Evolutionary conservation across 2,113 vertebrate genomes (phyloP).

Genomic region (Mustela lutreola): DNA sequence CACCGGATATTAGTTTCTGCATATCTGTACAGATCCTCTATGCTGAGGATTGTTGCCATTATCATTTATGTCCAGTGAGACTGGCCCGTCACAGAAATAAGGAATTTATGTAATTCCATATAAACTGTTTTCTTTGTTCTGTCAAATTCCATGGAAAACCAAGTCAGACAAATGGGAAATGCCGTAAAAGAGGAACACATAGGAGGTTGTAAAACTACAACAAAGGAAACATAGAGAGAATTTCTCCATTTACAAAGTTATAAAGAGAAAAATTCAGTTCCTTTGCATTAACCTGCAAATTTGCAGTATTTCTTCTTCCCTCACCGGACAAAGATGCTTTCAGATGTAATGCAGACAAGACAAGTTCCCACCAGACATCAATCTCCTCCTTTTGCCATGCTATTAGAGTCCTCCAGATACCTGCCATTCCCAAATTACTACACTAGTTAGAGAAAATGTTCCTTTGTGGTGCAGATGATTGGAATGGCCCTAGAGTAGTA

Average conservation of each 20-base stretch:
- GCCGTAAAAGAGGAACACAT: background rate
- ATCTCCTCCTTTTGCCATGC: conserved; percentile 89
- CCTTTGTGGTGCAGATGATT: conserved; percentile 89
- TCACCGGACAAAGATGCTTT: conserved; percentile 54
- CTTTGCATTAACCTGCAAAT: conserved; percentile 26
- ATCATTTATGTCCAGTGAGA: background rate
- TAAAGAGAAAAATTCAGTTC: conserved; percentile 13
- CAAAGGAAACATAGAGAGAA: conserved; percentile 33
- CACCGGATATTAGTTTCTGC: background rate
- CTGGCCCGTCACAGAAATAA: conserved; percentile 27
- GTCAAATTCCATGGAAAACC: conserved; percentile 13
- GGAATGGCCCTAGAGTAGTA: conserved; percentile 74
- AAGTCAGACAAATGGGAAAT: conserved; percentile 41
- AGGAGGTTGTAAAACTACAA: conserved; percentile 13
- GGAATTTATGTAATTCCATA: background rate
- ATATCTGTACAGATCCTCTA: background rate
- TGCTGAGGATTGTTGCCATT: background rate
- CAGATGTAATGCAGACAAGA: conserved; percentile 73
- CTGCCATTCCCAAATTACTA: conserved; percentile 94
- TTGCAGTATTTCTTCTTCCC: conserved; percentile 49
- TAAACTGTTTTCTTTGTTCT: conserved; percentile 43
- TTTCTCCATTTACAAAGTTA: background rate
- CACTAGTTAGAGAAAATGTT: conserved; percentile 85
- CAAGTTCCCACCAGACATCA: conserved; percentile 85
- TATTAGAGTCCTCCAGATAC: conserved; percentile 92